Base-by-base conservation (phyloP, 1,140 invertebrate genomes). In the Plectus sambesii region DNA sequence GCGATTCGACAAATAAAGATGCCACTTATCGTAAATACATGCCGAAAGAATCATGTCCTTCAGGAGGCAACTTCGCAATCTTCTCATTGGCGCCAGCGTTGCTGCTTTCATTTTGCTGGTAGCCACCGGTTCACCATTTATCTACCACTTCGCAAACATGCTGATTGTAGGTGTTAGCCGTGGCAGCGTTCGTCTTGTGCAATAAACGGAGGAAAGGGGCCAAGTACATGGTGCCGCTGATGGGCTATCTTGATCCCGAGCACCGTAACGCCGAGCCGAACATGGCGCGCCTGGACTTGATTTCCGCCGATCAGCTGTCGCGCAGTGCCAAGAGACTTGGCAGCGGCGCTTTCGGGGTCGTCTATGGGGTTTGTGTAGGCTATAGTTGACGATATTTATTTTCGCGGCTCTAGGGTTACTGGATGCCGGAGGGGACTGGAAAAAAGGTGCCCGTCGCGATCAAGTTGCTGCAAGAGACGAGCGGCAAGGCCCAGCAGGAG, bases 311-410 rank as follows among this genome's bases (percentile, higher is more conserved):
- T 17, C 58, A 63, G 35, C 38, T 63, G 9, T 23, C 37, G 12
- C 23, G 42, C 1, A 44, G 25, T 12, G 20, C 41, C 20, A 36
- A 52, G 29, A 44, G 46, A 29, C 73, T 94, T 12, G 93, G 93
- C 3, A 88, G 82, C 69, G 93, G 93, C n/a, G 92, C 92, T 5
- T 98, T 98, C 71, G 93, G 93, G 0, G 89, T 87, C 58, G 93
- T 98, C 0, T 93, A 89, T 70, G 93, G 93, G 71, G 79, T 78
- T n/a, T n/a, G n/a, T n/a, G n/a, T n/a, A n/a, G n/a, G n/a, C n/a
- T n/a, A n/a, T n/a, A n/a, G n/a, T n/a, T n/a, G n/a, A n/a, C n/a
- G n/a, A n/a, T n/a, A n/a, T n/a, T n/a, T n/a, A n/a, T n/a, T n/a
- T n/a, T n/a, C n/a, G n/a, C n/a, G n/a, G n/a, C n/a, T 49, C 22